phyloP scores from a whole-genome alignment of 2,888 invertebrate genomes.

The Tipula confusa region DNA sequence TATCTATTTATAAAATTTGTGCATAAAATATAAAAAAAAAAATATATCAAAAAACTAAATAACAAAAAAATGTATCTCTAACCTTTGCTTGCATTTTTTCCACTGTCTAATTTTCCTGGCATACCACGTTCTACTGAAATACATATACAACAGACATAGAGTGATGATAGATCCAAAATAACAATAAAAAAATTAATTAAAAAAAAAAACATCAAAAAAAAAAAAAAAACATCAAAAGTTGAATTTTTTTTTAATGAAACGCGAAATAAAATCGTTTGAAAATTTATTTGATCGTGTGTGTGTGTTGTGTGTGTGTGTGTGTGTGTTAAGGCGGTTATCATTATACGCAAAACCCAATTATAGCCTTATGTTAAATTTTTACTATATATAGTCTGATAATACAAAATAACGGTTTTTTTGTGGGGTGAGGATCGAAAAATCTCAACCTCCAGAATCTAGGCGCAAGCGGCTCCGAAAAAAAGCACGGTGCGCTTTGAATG shows the following conservation, averaged over 20 bases:
- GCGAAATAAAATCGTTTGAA: background rate
- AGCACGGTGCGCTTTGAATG: no score
- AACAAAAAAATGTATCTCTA: background rate
- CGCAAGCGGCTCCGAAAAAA: no score
- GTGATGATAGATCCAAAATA: background rate
- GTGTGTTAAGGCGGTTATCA: background rate
- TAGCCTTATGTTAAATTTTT: no score
- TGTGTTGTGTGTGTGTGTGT: background rate
- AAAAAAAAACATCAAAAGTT: background rate
- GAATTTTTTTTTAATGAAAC: background rate
- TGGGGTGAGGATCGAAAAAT: no score
- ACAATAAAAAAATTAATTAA: background rate
- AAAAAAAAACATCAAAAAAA: no score
- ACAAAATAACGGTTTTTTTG: no score
- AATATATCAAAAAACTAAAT: background rate
- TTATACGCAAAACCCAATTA: no score
- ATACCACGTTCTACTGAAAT: constrained; percentile 30
- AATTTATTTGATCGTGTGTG: no score
- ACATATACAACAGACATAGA: background rate
- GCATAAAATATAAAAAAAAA: background rate
- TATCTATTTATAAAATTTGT: background rate
- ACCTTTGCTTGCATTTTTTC: constrained; percentile 29
- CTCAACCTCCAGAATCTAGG: no score
- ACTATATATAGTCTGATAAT: no score
- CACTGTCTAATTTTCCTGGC: constrained; percentile 14